These are phyloP conservation scores for Synanthedon myopaeformis DNA, from an alignment of 2,888 invertebrate species.

Conservation along the genomic window DNA sequence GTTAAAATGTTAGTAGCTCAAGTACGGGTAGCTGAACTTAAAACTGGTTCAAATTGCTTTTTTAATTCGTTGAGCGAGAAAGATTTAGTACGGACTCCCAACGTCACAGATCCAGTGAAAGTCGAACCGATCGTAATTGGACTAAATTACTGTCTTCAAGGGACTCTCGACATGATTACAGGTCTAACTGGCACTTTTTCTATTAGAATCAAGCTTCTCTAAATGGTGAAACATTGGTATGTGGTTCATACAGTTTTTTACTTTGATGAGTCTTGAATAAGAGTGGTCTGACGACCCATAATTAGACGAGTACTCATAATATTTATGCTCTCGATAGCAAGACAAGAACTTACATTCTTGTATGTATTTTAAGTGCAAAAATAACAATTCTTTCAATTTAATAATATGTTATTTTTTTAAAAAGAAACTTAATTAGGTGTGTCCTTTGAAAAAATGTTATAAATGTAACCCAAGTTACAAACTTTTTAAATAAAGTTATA, in stretches of 20 bases:
- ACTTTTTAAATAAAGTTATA: too few species aligned
- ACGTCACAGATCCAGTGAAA: conserved; percentile 21
- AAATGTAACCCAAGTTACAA: too few species aligned
- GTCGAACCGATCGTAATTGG: conserved; percentile 28
- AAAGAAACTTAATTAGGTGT: too few species aligned
- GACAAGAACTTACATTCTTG: too few species aligned
- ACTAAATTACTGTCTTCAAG: conserved; percentile 28
- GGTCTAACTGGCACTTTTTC: conserved; percentile 21
- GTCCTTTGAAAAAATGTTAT: too few species aligned
- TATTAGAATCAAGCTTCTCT: conserved; percentile 11
- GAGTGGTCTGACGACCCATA: neutral
- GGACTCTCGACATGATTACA: conserved; percentile 20
- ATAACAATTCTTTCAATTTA: too few species aligned
- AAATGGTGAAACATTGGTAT: neutral
- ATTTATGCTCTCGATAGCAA: too few species aligned
- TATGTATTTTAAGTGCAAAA: too few species aligned
- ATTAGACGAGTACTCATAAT: neutral
- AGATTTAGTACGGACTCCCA: conserved; percentile 19
- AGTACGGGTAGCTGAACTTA: neutral
- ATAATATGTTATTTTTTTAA: too few species aligned
- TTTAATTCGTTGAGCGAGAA: conserved; percentile 17
- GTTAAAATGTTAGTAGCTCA: neutral
- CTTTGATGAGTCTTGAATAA: neutral
- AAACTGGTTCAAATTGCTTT: conserved; percentile 7
- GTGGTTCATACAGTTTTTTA: neutral